Base-by-base conservation (phyloP, 2,888 invertebrate genomes). In the Phalangium opilio region DNA sequence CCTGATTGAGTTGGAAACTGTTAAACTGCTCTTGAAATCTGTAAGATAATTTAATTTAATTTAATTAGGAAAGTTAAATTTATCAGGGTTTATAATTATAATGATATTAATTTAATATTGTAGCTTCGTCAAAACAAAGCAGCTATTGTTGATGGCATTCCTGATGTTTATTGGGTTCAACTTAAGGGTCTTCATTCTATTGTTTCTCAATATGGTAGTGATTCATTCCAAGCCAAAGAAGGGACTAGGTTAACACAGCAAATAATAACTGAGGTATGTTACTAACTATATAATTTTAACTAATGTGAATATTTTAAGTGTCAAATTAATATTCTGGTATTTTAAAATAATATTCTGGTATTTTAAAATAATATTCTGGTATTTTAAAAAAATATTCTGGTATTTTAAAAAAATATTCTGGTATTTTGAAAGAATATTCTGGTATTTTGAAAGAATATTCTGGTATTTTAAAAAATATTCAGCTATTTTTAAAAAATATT, bases 181-280 rank as follows among this genome's bases (percentile, higher is more conserved):
- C 68, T 79, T 55, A 67, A 71, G 38, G 73, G 75, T 10, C 68
- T 82, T 18, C 76, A 77, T 59, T 70, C 75, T 10, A 63, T 82
- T 17, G 70, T 74, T 14, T 77, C 80, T 60, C 67, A 69, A 47
- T 75, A 81, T 62, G 79, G 79, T 4, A 72, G 73, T 42, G 75
- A 76, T 60, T 78, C 81, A 35, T 49, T 49, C 21, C 55, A 57
- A 46, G 50, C 52, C 1, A 67, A 73, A 10, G 72, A 74, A 59
- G 71, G 75, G 3, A 72, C 73, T 8, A 41, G 52, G 15, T 45
- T 52, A 20, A 21, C 48, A 10, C 46, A 48, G 14, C 50, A 52
- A 18, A 48, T 50, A 18, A 44, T 52, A 34, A 17, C 17, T 42
- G 52, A 52, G 36, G 50, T 52, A 48, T 18, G 39, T 11, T 4